Percentiles rank a stretch among this genome's conserved stretches.
These are phyloP conservation scores for Albula goreensis DNA, from an alignment of 2,113 vertebrate species.

Conservation along the genomic window DNA sequence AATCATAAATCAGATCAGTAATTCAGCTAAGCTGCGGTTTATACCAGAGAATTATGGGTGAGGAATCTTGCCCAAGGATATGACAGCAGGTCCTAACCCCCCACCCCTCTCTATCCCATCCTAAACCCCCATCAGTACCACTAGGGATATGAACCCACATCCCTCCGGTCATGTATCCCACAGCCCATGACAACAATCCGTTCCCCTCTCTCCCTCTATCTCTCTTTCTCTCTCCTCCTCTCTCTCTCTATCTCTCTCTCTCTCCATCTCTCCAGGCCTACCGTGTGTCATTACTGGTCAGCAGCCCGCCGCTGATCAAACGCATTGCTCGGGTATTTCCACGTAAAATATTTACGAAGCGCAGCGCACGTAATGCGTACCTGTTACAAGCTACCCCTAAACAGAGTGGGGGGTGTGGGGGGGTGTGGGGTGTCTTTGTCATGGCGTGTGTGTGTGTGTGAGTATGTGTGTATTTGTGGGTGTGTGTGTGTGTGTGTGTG, in stretches of 20 bases:
- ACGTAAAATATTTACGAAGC: constrained; percentile 27
- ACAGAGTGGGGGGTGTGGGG: no score
- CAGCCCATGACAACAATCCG: not conserved
- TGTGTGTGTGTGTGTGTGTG: constrained; percentile 36
- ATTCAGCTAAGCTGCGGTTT: constrained; percentile 57
- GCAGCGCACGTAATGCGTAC: not conserved
- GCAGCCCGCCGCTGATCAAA: not conserved
- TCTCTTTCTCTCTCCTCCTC: no score
- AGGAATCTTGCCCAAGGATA: constrained; percentile 39
- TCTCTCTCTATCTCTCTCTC: no score
- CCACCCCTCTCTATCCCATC: no score
- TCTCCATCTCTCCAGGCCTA: no score
- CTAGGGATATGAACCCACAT: not conserved
- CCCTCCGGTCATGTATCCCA: constrained; percentile 15
- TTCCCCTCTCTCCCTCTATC: not conserved
- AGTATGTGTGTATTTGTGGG: not conserved
- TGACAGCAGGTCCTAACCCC: not conserved
- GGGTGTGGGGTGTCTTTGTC: not conserved
- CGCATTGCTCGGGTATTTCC: not conserved
- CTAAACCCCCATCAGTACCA: not conserved
- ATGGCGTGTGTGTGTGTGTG: not conserved
- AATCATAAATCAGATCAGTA: constrained; percentile 33
- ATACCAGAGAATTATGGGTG: constrained; percentile 49
- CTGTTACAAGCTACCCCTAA: not conserved
- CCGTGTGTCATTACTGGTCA: not conserved